A percentile compares a stretch with the other conserved stretches of the same genome.
phyloP scores from a whole-genome alignment of 2,888 invertebrate genomes.

The Drosophila differens region DNA sequence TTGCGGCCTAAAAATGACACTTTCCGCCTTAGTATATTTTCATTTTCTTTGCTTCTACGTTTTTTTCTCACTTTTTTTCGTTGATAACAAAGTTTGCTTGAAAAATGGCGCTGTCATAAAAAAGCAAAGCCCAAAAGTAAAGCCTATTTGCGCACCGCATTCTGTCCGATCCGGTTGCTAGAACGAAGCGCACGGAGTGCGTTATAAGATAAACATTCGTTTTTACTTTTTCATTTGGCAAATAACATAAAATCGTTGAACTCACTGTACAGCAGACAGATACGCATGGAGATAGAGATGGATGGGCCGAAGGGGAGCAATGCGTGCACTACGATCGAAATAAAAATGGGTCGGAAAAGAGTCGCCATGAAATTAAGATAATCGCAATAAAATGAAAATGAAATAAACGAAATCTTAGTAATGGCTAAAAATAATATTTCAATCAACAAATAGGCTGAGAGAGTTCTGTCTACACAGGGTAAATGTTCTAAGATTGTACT shows the following conservation, averaged over 20 bases:
- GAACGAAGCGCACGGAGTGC: slow-evolving; percentile 49
- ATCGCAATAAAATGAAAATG: background rate
- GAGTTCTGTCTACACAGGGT: accelerated
- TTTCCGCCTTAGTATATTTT: slow-evolving; percentile 13
- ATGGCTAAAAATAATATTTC: background rate
- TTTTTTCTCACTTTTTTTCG: slow-evolving; percentile 20
- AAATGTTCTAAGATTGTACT: background rate
- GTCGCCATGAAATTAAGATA: background rate
- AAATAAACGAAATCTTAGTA: background rate
- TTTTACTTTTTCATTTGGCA: slow-evolving; percentile 80
- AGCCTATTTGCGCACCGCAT: slow-evolving; percentile 73
- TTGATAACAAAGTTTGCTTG: slow-evolving; percentile 75
- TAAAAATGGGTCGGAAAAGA: background rate
- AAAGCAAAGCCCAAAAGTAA: slow-evolving; percentile 78
- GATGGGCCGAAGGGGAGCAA: slow-evolving; percentile 14
- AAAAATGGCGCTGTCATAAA: slow-evolving; percentile 65
- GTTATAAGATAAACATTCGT: slow-evolving; percentile 78
- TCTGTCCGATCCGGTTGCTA: slow-evolving; percentile 47
- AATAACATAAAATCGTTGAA: slow-evolving; percentile 78
- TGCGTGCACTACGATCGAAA: slow-evolving; percentile 12
- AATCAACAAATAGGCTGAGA: background rate
- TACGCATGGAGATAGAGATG: slow-evolving; percentile 20
- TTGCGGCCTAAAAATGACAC: slow-evolving; percentile 74
- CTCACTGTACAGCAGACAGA: slow-evolving; percentile 36
- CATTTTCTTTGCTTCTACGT: background rate